Conservation (phyloP, 2,888 invertebrate species). For the Drosophila conformis region DNA sequence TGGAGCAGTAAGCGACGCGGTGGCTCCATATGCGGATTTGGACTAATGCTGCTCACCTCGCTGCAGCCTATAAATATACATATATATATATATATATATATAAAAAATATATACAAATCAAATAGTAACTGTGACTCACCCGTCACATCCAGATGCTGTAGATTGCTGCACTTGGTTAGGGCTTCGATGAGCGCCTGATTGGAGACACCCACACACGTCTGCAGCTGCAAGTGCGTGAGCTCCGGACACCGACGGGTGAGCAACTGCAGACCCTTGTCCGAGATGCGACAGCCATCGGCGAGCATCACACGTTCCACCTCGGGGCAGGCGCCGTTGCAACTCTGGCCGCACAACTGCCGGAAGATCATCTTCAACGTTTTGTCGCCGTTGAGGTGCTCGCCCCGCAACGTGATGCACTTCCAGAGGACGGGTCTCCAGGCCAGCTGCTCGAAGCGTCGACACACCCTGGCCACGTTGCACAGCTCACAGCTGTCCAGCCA, state of each 20-base stretch:
- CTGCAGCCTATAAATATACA: slow-evolving; percentile 87
- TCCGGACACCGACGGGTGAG: slow-evolving; percentile 93
- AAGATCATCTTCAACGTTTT: slow-evolving; percentile 88
- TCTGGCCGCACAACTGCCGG: slow-evolving; percentile 88
- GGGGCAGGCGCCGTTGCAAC: slow-evolving; percentile 89
- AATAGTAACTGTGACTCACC: slow-evolving; percentile 86
- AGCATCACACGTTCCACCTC: slow-evolving; percentile 89
- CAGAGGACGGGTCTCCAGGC: slow-evolving; percentile 92
- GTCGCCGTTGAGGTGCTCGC: slow-evolving; percentile 87
- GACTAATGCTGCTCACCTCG: slow-evolving; percentile 91
- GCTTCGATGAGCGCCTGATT: slow-evolving; percentile 92
- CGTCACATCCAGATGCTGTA: slow-evolving; percentile 94
- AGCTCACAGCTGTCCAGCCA: slow-evolving; percentile 90
- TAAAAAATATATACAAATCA: not conserved
- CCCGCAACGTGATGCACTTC: slow-evolving; percentile 88
- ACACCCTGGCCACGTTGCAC: slow-evolving; percentile 91
- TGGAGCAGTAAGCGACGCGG: slow-evolving; percentile 91
- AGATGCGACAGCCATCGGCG: slow-evolving; percentile 89
- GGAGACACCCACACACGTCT: slow-evolving; percentile 90
- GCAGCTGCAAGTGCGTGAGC: slow-evolving; percentile 92
- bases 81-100: not conserved
- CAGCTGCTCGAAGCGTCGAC: slow-evolving; percentile 90
- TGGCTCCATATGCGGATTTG: slow-evolving; percentile 88
- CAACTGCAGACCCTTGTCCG: slow-evolving; percentile 91
- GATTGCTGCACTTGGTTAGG: slow-evolving; percentile 91